phyloP scores from a whole-genome alignment of 35 echinoderm and acorn worm genomes.

The Ptychodera flava region DNA sequence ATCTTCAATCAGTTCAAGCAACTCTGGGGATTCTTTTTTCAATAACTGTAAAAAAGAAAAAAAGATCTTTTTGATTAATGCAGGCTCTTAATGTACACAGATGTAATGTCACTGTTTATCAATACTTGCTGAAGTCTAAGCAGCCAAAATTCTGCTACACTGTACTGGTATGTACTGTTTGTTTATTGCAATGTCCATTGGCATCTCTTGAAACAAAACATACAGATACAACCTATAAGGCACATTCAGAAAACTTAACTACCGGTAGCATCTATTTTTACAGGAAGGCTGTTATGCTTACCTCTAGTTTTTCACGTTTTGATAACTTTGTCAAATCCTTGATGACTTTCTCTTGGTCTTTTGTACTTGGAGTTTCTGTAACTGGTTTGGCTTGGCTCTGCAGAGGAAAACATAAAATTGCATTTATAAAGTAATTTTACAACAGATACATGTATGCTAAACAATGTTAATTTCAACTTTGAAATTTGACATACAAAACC shows the following conservation, averaged over 20 bases:
- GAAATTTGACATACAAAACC: neutral
- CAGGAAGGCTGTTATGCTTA: too few species aligned
- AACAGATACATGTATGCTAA: neutral
- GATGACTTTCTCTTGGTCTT: conserved; percentile 57
- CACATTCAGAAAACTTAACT: too few species aligned
- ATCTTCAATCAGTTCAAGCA: conserved; percentile 70
- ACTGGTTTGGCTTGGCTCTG: conserved; percentile 24
- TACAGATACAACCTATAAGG: too few species aligned
- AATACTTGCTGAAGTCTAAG: too few species aligned
- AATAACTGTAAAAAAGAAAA: conserved; percentile 50
- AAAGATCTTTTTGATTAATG: neutral
- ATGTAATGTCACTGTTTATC: too few species aligned
- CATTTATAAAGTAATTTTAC: neutral
- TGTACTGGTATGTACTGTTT: too few species aligned
- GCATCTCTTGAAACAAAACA: too few species aligned
- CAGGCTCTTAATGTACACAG: too few species aligned
- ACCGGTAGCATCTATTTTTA: too few species aligned
- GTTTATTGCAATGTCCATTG: too few species aligned
- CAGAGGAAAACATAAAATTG: neutral
- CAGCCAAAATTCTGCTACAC: too few species aligned
- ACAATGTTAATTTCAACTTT: neutral
- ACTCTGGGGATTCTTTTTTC: conserved; percentile 93
- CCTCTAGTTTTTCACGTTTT: conserved; percentile 81
- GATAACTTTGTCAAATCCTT: conserved; percentile 82
- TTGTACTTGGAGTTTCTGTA: conserved; percentile 7